Evolutionary conservation across 2,888 invertebrate species (phyloP), one percentile per base, ranked within the genome.

Genomic region (Melieria crassipennis): DNA sequence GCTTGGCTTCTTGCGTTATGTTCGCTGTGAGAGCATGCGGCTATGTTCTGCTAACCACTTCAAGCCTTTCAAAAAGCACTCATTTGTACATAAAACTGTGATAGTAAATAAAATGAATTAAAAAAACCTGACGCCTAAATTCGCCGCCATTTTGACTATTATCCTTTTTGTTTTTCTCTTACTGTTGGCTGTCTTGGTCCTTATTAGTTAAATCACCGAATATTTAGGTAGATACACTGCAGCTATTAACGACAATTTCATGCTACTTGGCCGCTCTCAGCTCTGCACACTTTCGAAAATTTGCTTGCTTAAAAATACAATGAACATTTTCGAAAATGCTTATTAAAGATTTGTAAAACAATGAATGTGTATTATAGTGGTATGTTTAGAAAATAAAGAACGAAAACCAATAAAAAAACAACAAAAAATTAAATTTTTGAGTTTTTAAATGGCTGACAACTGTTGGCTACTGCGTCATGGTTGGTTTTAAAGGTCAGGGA

Each of bases 71-170:
- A 77, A 78, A 72, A 78, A 76, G 70, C 73, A 69, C 74, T 78
- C 79, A 79, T 81, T 77, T 81, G 79, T 80, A 83, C 79, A 83
- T 80, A 79, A 79, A 81, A 82, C 83, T 83, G 83, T 83, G 83
- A 83, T 83, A 83, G 83, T 80, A 52, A 70, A 65, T 65, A 65
- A 70, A 65, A 55, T 56, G 30, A 57, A 63, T 50, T n/a, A 63
- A 65, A 56, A 64, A 30, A 30, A 30, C 1, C 30, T 30, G 30
- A 30, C 30, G 30, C 30, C 30, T 30, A 30, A 30, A 30, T 30
- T 30, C 30, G 30, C 30, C 30, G 30, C 30, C 30, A 30, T 30
- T 30, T 30, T 30, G 30, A 30, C 30, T 30, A 30, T 30, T 30
- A 30, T 30, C 30, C 30, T 30, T 30, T 30, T 30, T 2, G 3